Percentiles rank a stretch among this genome's conserved stretches.
Evolutionary conservation across 2,113 vertebrate genomes (phyloP).

Genomic region (Nothocercus julius): DNA sequence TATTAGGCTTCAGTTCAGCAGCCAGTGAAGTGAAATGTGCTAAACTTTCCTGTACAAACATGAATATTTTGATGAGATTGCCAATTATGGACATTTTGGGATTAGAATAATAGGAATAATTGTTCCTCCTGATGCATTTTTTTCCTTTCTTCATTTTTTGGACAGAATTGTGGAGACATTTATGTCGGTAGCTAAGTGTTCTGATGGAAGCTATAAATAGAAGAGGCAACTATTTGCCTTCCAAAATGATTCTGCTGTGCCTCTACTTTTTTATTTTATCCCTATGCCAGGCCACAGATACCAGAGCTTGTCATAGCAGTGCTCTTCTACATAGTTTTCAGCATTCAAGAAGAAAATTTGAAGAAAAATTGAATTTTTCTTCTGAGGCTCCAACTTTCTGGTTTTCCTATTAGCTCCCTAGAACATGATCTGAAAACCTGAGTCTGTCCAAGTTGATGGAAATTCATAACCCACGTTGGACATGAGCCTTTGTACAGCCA

Average conservation of each 20-base stretch:
- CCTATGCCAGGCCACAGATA: background rate
- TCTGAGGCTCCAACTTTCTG: background rate
- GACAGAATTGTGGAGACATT: background rate
- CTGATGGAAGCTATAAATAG: background rate
- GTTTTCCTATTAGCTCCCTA: background rate
- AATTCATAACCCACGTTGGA: background rate
- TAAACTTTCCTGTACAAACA: background rate
- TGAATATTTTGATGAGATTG: background rate
- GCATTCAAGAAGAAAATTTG: background rate
- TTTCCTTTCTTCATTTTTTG: background rate
- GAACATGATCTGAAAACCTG: background rate
- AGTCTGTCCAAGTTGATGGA: background rate
- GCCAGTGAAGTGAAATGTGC: background rate
- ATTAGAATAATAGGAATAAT: background rate
- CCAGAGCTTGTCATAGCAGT: background rate
- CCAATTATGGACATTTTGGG: background rate
- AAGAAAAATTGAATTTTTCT: background rate
- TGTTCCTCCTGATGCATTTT: no score
- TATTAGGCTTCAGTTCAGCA: background rate
- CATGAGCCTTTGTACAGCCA: background rate
- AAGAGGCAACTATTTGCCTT: background rate
- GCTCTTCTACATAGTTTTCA: background rate
- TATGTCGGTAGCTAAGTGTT: background rate
- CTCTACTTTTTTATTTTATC: background rate
- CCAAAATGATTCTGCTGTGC: background rate